Percentiles rank a stretch among this genome's conserved stretches.
These are phyloP conservation scores for Laterallus jamaicensis DNA, from an alignment of 2,113 vertebrate genomes.

Conservation along the genomic window DNA sequence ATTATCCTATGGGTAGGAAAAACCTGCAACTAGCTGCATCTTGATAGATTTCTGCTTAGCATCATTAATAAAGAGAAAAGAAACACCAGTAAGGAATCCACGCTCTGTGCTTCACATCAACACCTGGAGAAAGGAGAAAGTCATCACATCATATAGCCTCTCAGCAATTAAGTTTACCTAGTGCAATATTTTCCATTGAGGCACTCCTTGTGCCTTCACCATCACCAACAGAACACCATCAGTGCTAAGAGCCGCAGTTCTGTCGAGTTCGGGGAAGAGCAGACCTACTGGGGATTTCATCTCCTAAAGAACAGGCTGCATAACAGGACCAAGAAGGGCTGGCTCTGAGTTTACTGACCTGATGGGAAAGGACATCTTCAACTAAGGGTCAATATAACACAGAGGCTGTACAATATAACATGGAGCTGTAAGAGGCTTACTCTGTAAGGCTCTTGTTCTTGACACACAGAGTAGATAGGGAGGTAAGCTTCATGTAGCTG, in stretches of 20 bases:
- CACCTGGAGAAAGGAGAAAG: neutral
- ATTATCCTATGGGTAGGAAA: neutral
- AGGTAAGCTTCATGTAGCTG: neutral
- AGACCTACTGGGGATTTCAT: neutral
- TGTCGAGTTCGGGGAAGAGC: neutral
- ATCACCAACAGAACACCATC: fast-evolving
- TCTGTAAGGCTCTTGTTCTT: neutral
- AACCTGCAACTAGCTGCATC: neutral
- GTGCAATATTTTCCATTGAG: neutral
- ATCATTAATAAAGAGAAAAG: neutral
- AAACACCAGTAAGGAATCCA: neutral
- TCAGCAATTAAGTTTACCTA: neutral
- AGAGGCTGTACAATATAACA: neutral
- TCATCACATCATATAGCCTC: neutral
- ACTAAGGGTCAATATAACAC: neutral
- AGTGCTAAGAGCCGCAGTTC: neutral
- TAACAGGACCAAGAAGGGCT: neutral
- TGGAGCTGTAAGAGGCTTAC: no score
- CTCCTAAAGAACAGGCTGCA: neutral
- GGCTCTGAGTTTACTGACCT: neutral
- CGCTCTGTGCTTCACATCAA: neutral
- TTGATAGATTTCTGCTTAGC: neutral
- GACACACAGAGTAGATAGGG: neutral
- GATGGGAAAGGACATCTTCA: neutral
- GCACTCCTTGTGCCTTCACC: no score